These are phyloP conservation scores for Amphiduros pacificus DNA, from an alignment of 2,888 invertebrate genomes.

Conservation along the genomic window DNA sequence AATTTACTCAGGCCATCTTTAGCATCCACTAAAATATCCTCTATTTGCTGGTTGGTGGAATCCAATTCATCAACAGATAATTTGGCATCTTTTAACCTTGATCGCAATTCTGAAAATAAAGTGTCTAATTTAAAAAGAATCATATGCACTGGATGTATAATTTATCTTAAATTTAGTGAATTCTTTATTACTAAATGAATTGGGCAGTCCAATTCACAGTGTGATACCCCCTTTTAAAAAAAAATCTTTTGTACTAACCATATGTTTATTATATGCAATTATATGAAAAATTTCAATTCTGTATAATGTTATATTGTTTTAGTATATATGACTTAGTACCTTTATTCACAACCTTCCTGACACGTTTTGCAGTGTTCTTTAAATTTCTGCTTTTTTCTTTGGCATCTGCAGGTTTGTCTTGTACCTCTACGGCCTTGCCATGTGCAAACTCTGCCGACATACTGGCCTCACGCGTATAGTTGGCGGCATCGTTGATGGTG, in stretches of 20 bases:
- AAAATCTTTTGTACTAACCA: too few species aligned
- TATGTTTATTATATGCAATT: too few species aligned
- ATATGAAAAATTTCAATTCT: too few species aligned
- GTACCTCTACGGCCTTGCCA: slow-evolving; percentile 65
- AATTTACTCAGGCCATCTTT: slow-evolving; percentile 35
- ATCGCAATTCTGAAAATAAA: too few species aligned
- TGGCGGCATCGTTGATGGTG: slow-evolving; percentile 71
- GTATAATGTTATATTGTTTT: too few species aligned
- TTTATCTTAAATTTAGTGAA: too few species aligned
- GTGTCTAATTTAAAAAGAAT: too few species aligned
- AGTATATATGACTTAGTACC: too few species aligned
- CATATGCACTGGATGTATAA: too few species aligned
- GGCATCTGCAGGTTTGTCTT: slow-evolving; percentile 62
- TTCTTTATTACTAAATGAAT: too few species aligned
- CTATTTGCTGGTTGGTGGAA: slow-evolving; percentile 63
- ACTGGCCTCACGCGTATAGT: slow-evolving; percentile 72
- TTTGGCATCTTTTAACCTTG: slow-evolving; percentile 16
- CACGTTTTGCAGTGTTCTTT: slow-evolving; percentile 62
- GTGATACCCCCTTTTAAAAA: too few species aligned
- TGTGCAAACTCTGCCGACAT: slow-evolving; percentile 71
- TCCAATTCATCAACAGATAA: slow-evolving; percentile 44
- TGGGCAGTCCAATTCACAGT: too few species aligned
- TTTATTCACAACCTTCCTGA: slow-evolving; percentile 10
- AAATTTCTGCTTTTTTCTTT: slow-evolving; percentile 62
- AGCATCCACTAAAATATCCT: slow-evolving; percentile 35